Evolutionary conservation across 2,888 invertebrate genomes (phyloP), one percentile per base, ranked within the genome.

Genomic region (Chrysolina haemoptera): DNA sequence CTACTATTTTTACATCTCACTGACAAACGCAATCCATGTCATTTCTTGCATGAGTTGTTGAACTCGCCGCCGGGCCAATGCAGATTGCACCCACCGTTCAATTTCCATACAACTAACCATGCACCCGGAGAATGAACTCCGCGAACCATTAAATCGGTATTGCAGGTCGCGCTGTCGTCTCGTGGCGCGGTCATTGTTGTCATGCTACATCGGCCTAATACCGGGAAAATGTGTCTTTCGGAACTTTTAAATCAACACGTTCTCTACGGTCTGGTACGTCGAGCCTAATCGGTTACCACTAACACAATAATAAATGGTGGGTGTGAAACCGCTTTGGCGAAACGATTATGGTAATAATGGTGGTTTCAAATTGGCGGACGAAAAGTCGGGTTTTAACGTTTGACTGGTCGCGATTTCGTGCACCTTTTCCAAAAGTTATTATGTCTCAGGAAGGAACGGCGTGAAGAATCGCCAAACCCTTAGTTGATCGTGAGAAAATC

Each of bases 161-260:
- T 18, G 63, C 69, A 63, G 48, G 62, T 46, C 46, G 50, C 46
- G n/a, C n/a, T n/a, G n/a, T n/a, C 41, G 40, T 53, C 35, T 11
- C 53, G 12, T 50, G 65, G 46, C 35, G n/a, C 35, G 66, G 48
- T 66, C 53, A 43, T 59, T 65, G 76, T 77, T 76, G 79, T 80
- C 78, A 81, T 79, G 80, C 77, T 79, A 80, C 79, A 77, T 79
- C 80, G 79, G 79, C 78, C 78, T 76, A 80, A 77, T 78, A 73
- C 78, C 76, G 59, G 76, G 77, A 75, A 79, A 79, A 78, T 71
- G 79, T 76, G 77, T 76, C 77, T 67, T 73, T 63, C 73, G 50
- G 40, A 59, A 73, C 62, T 66, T 14, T 48, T 35, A 69, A 74
- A 70, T 70, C 70, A 64, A 74, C 76, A 72, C 70, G 72, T 72